Conservation (phyloP, 2,113 vertebrate species). For the Diadophis punctatus region DNA sequence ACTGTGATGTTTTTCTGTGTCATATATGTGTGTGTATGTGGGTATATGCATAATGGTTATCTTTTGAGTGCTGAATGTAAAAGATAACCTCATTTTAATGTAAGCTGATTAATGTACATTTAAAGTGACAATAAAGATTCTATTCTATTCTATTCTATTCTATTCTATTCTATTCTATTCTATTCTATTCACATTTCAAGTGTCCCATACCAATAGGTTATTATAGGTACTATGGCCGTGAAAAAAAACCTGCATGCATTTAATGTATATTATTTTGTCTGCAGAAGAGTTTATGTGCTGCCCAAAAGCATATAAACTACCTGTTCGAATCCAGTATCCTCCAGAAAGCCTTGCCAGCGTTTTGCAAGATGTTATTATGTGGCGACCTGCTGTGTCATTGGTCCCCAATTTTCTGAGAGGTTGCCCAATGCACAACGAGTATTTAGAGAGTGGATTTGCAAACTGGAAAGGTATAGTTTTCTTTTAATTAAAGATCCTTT, state of each 20-base stretch:
- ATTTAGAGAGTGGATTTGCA: conserved; percentile 67
- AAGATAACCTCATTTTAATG: too few relatives aligned
- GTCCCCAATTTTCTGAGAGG: conserved; percentile 73
- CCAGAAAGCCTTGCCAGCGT: conserved; percentile 59
- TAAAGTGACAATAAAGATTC: neutral
- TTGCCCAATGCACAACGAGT: conserved; percentile 66
- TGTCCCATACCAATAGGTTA: neutral
- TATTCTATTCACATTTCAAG: neutral
- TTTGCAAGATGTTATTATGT: conserved; percentile 64
- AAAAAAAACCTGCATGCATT: neutral
- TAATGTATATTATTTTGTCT: conserved; percentile 4
- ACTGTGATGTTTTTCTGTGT: too few relatives aligned
- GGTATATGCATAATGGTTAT: too few relatives aligned
- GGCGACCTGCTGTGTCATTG: conserved; percentile 69
- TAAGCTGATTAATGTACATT: neutral
- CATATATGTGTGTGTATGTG: too few relatives aligned
- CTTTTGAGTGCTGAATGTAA: too few relatives aligned
- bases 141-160: too few relatives aligned
- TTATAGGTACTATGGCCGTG: neutral
- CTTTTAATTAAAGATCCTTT: neutral
- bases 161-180: too few relatives aligned
- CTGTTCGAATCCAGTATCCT: conserved; percentile 64
- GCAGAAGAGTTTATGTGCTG: conserved; percentile 61
- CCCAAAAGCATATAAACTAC: conserved; percentile 58
- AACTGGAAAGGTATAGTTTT: conserved; percentile 71